phyloP scores from a whole-genome alignment of 2,888 invertebrate genomes.

The Gibbula magus region DNA sequence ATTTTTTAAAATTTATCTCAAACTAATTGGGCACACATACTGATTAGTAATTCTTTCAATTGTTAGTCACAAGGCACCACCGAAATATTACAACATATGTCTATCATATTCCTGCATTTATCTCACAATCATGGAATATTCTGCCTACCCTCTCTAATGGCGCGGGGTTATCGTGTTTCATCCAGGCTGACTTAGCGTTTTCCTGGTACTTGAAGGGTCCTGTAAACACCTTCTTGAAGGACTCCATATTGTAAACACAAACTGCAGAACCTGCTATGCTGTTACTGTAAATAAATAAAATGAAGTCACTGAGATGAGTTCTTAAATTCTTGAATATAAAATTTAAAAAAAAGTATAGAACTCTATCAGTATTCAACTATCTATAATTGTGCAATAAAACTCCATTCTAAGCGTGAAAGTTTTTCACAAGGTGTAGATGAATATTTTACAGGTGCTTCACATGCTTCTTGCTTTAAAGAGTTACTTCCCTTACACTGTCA shows the following conservation, averaged over 20 bases:
- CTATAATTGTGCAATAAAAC: too few species aligned
- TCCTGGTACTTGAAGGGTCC: constrained; percentile 92
- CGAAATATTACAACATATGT: too few species aligned
- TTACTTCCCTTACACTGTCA: neutral
- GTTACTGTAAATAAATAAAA: constrained; percentile 77
- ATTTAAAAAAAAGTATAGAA: neutral
- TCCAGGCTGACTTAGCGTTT: constrained; percentile 86
- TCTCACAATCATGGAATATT: neutral
- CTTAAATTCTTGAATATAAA: too few species aligned
- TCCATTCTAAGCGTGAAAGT: too few species aligned
- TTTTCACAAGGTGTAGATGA: too few species aligned
- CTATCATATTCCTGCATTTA: too few species aligned
- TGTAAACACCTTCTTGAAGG: constrained; percentile 87
- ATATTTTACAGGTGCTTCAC: too few species aligned
- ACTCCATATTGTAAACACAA: constrained; percentile 90
- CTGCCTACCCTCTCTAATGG: constrained; percentile 48
- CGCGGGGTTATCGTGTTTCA: constrained; percentile 78
- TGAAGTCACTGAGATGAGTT: neutral
- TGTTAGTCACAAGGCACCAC: too few species aligned
- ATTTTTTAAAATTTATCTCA: too few species aligned
- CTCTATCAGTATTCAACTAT: neutral
- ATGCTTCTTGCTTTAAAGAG: neutral
- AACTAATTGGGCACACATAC: too few species aligned
- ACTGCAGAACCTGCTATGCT: constrained; percentile 93
- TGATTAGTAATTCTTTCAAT: too few species aligned